A percentile compares a stretch with the other conserved stretches of the same genome.
Evolutionary conservation across 2,888 invertebrate genomes (phyloP).

Genomic region (Merodon equestris): DNA sequence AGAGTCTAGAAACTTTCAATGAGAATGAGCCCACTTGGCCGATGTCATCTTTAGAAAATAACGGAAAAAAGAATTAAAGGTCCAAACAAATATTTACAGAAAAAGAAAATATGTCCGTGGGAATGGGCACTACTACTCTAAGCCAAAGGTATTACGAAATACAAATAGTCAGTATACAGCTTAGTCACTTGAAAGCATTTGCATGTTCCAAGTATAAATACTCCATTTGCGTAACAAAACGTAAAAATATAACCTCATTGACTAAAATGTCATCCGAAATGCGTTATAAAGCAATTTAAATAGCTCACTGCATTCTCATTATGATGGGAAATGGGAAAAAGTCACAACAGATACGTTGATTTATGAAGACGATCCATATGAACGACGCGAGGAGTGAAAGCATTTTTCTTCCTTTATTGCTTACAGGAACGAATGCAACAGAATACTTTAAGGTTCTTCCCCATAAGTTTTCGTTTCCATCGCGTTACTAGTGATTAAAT

Average conservation of each 20-base stretch:
- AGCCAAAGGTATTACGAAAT: too few relatives aligned
- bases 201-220: not conserved
- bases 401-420: constrained; percentile 44
- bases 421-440: not conserved
- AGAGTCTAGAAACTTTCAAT: too few relatives aligned
- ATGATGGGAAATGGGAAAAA: constrained; percentile 10
- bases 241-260: constrained; percentile 18
- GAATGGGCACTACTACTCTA: too few relatives aligned
- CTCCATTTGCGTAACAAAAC: not conserved
- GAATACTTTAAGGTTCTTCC: constrained; percentile 4
- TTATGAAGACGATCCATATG: constrained; percentile 51
- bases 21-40: too few relatives aligned
- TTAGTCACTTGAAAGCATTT: too few relatives aligned
- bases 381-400: constrained; percentile 44
- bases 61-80: too few relatives aligned
- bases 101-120: too few relatives aligned
- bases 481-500: constrained; percentile 3
- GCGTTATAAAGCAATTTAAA: constrained; percentile 20
- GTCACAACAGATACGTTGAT: constrained; percentile 37
- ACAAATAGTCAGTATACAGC: too few relatives aligned
- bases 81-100: too few relatives aligned
- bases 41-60: too few relatives aligned
- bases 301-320: constrained; percentile 9
- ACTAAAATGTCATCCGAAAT: not conserved
- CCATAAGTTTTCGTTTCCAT: not conserved